Evolutionary conservation across 2,888 invertebrate genomes (phyloP), one percentile per base, ranked within the genome.

Genomic region (Ennomos erosarius): DNA sequence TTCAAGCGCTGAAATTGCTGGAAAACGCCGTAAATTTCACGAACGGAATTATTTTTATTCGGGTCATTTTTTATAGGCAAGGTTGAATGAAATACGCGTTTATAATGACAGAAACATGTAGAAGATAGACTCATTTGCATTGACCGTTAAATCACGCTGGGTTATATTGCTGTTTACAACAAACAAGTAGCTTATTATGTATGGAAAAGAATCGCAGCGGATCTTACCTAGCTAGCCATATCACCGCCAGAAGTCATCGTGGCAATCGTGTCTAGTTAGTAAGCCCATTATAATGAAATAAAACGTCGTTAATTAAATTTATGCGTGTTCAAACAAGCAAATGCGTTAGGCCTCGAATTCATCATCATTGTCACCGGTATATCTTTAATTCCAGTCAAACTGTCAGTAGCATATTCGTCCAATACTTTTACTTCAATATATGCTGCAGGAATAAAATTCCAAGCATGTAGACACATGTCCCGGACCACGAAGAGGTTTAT

Each of bases 1-100:
- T 81, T 87, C 84, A 85, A 85, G 83, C 82, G 84, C 84, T 84
- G 85, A 87, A 85, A 87, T 85, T 82, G 79, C 84, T 85, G 80
- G 82, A 84, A 86, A 84, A 73, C 70, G 70, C 84, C 85, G 84
- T 88, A 88, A 87, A 88, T 82, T 89, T 88, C 88, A 88, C 76
- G 83, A 79, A 71, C 57, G 59, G 82, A 81, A 85, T 87, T 85
- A 85, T 85, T 82, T 87, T 88, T 88, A 88, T 88, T 81, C 73
- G 79, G 84, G 84, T 80, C 82, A 81, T 81, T 84, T 82, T 80
- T 82, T 80, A 84, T 79, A 64, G 74, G 69, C 69, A 60, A 55
- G 2, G 13, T 57, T 58, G 56, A 66, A 58, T 65, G 62, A 59
- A 63, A 62, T 60, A 65, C 55, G 51, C 45, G 51, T 57, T 65